phyloP scores from a whole-genome alignment of 2,888 invertebrate species.

The Rhingia rostrata region DNA sequence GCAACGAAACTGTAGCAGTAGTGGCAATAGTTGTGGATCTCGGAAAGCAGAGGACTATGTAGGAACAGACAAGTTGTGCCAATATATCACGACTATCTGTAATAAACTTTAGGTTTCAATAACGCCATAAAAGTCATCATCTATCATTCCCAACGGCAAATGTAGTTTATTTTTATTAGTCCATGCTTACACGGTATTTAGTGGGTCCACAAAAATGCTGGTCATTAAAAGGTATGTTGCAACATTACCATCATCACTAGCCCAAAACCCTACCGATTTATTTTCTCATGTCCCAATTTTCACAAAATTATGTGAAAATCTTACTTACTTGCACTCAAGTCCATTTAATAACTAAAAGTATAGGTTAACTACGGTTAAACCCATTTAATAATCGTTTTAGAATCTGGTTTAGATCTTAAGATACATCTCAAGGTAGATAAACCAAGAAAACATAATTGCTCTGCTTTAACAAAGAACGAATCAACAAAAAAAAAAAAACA shows the following conservation, averaged over 20 bases:
- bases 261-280: background rate
- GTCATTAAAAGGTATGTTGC: too few species aligned
- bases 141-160: too few species aligned
- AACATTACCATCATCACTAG: background rate
- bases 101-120: too few species aligned
- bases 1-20: too few species aligned
- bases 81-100: too few species aligned
- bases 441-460: slow-evolving; percentile 27
- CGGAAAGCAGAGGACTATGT: too few species aligned
- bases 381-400: slow-evolving; percentile 11
- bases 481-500: slow-evolving; percentile 1
- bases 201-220: too few species aligned
- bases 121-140: too few species aligned
- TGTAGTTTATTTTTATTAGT: too few species aligned
- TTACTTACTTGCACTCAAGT: background rate
- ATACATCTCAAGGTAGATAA: slow-evolving; percentile 26
- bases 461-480: slow-evolving; percentile 1
- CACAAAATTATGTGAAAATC: background rate
- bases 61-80: too few species aligned
- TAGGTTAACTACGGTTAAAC: slow-evolving; percentile 7
- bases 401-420: slow-evolving; percentile 9
- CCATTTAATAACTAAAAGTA: slow-evolving; percentile 15
- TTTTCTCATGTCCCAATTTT: background rate
- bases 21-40: too few species aligned
- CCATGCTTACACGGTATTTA: too few species aligned